phyloP scores from a whole-genome alignment of 2,888 invertebrate species.

The Trissoscelio sp. region DNA sequence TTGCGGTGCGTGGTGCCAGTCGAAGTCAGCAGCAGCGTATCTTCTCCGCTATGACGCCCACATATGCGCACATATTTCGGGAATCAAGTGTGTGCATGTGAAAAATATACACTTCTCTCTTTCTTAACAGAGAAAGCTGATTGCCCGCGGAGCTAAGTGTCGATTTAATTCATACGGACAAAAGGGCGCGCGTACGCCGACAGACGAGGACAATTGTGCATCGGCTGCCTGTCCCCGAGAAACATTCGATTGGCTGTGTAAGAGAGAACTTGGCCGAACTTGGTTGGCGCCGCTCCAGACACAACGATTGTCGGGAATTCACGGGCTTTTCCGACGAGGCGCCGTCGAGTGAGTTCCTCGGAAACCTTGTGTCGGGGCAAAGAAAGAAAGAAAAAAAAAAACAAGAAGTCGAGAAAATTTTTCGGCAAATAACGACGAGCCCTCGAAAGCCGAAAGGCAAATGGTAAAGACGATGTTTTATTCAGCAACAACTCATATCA shows the following conservation, averaged over 20 bases:
- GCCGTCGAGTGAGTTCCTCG: neutral
- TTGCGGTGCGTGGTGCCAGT: constrained; percentile 50
- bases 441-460: constrained; percentile 14
- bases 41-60: constrained; percentile 49
- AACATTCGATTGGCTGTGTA: no score
- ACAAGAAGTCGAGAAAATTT: no score
- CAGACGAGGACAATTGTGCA: no score
- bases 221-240: no score
- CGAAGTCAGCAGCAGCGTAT: constrained; percentile 36
- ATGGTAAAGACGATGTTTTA: constrained; percentile 40
- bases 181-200: no score
- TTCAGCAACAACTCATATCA: constrained; percentile 35
- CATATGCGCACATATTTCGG: constrained; percentile 34
- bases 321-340: constrained; percentile 67
- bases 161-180: constrained; percentile 53
- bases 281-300: constrained; percentile 78
- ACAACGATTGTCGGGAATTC: constrained; percentile 77
- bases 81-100: constrained; percentile 24
- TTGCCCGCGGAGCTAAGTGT: constrained; percentile 38
- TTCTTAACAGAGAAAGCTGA: neutral
- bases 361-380: no score
- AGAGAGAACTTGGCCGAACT: constrained; percentile 71
- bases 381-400: no score
- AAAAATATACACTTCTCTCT: constrained; percentile 35
- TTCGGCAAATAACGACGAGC: no score